phyloP scores from a whole-genome alignment of 2,113 vertebrate genomes.

The Megaceryle maxima region DNA sequence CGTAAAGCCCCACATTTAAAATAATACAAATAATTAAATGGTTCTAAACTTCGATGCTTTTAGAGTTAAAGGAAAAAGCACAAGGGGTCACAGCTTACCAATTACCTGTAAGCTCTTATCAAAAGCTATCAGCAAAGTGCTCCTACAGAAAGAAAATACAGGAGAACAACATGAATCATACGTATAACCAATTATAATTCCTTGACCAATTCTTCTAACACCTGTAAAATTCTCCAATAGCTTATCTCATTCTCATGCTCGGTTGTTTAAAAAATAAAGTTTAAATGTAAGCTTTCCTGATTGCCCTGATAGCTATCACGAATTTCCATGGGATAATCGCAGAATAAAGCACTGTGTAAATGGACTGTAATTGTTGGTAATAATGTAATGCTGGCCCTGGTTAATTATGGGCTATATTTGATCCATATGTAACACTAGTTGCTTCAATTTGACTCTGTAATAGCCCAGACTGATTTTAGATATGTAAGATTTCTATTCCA shows the following conservation, averaged over 20 bases:
- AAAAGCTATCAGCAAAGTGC: background rate
- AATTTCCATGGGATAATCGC: slow-evolving; percentile 19
- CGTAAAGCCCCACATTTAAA: fast-evolving
- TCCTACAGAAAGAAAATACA: background rate
- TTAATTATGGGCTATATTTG: slow-evolving; percentile 53
- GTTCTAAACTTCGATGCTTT: fast-evolving
- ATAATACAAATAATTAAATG: background rate
- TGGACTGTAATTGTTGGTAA: background rate
- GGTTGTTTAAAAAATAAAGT: background rate
- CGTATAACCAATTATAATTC: background rate
- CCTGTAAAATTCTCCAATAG: background rate
- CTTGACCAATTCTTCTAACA: slow-evolving; percentile 19
- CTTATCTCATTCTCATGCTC: background rate
- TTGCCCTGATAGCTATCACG: slow-evolving; percentile 24
- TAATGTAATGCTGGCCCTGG: background rate
- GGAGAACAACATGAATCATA: background rate
- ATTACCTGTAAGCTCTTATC: background rate
- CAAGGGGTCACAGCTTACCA: background rate
- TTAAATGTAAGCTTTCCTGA: background rate
- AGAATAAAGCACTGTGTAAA: slow-evolving; percentile 37
- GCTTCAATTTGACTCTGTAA: background rate
- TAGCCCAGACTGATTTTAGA: background rate
- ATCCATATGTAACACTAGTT: background rate
- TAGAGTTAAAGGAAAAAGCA: background rate
- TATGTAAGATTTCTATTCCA: background rate